Conservation (phyloP, 2,797 vertebrate genomes). For the Sebastes taczanowskii region DNA sequence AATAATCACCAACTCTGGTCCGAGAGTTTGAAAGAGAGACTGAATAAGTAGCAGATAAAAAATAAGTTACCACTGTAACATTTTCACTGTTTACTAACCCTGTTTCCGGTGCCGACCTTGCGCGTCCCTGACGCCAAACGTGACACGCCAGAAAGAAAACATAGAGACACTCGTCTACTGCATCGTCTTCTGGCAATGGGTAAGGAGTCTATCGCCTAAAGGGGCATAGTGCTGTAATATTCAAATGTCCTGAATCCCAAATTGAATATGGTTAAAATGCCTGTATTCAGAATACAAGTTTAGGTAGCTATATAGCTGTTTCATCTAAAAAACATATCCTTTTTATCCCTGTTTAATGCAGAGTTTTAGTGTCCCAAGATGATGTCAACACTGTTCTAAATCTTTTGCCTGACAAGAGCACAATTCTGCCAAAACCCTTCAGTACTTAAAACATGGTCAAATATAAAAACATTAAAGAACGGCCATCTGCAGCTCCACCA, state of each 20-base stretch:
- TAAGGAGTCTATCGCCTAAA: background rate
- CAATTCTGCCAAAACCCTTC: background rate
- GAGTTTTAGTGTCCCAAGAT: background rate
- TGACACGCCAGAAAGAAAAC: no score
- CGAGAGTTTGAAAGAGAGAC: background rate
- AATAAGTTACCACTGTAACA: background rate
- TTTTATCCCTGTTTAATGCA: background rate
- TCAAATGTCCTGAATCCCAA: background rate
- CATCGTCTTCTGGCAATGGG: background rate
- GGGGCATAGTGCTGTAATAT: background rate
- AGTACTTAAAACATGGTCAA: background rate
- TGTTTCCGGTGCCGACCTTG: fast-evolving
- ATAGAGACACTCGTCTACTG: no score
- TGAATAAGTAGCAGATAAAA: background rate
- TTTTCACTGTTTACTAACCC: background rate
- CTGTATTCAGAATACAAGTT: background rate
- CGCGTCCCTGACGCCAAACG: no score
- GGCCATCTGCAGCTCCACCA: background rate
- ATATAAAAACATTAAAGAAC: background rate
- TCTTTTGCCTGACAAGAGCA: background rate
- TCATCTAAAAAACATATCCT: background rate
- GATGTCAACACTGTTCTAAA: background rate
- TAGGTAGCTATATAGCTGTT: background rate
- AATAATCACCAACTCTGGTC: background rate
- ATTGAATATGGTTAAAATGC: background rate